These are phyloP conservation scores for Tipula helvola DNA, from an alignment of 2,888 invertebrate genomes.

Conservation along the genomic window DNA sequence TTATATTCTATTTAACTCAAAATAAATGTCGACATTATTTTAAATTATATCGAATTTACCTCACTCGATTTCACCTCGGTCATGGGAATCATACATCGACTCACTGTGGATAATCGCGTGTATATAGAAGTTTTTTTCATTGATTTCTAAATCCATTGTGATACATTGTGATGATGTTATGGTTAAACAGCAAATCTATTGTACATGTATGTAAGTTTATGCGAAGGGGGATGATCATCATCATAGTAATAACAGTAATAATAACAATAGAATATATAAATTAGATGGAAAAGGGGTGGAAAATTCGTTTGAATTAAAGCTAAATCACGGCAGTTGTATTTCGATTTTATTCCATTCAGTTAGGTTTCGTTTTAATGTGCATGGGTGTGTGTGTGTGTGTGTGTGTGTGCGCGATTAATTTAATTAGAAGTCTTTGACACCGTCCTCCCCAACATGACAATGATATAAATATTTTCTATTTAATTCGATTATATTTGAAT, in stretches of 20 bases:
- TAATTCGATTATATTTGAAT: neutral
- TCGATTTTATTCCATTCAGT: neutral
- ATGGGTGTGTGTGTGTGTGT: neutral
- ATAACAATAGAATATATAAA: neutral
- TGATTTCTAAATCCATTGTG: neutral
- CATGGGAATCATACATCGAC: constrained; percentile 4
- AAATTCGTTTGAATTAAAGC: neutral
- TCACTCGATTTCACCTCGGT: constrained; percentile 9
- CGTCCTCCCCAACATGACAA: neutral
- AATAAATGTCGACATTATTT: neutral
- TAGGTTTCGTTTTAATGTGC: neutral
- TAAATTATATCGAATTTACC: neutral
- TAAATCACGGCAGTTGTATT: neutral
- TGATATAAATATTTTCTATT: neutral
- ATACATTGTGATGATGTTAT: neutral
- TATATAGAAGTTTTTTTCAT: neutral
- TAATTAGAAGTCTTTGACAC: neutral
- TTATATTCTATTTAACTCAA: neutral
- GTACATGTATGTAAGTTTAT: neutral
- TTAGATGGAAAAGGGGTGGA: neutral
- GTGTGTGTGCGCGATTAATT: neutral
- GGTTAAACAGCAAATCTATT: neutral
- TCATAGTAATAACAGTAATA: neutral
- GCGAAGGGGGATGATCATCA: neutral
- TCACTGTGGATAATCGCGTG: neutral